These are phyloP conservation scores for Heterochromis multidens DNA, from an alignment of 2,113 vertebrate species.

Conservation along the genomic window DNA sequence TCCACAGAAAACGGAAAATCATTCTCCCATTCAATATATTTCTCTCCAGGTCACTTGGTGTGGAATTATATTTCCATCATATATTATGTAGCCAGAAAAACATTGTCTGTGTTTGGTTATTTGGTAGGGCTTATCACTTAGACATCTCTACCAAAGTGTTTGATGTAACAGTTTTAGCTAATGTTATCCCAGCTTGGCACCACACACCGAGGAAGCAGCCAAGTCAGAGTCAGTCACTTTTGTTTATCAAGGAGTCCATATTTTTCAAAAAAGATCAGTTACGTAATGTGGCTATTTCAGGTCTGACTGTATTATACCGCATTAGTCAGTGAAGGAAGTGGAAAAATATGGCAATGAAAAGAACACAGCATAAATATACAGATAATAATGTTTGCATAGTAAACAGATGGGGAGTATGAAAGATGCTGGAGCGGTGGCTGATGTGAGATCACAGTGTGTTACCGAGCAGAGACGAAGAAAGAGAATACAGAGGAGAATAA, in stretches of 20 bases:
- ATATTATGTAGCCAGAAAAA: background rate
- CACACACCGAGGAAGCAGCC: background rate
- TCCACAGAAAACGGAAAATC: conserved; percentile 34
- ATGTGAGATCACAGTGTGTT: background rate
- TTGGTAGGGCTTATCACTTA: conserved; percentile 12
- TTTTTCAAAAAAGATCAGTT: conserved; percentile 14
- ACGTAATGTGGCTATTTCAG: conserved; percentile 30
- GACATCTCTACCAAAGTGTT: conserved; percentile 26
- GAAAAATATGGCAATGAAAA: background rate
- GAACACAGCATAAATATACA: background rate
- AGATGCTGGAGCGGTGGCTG: background rate
- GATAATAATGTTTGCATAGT: conserved; percentile 14
- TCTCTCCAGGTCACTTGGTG: conserved; percentile 20
- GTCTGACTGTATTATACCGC: background rate
- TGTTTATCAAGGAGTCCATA: conserved; percentile 4
- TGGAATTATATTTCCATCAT: conserved; percentile 4
- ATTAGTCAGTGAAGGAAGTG: conserved; percentile 7
- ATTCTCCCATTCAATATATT: conserved; percentile 10
- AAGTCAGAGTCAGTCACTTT: background rate
- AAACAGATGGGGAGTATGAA: conserved; percentile 16
- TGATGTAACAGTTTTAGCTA: conserved; percentile 8
- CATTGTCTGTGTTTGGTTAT: background rate
- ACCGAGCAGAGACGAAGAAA: background rate
- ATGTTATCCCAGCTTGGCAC: conserved; percentile 26
- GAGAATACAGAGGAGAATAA: background rate